Evolutionary conservation across 2,113 vertebrate species (phyloP).

Genomic region (Mellivora capensis): DNA sequence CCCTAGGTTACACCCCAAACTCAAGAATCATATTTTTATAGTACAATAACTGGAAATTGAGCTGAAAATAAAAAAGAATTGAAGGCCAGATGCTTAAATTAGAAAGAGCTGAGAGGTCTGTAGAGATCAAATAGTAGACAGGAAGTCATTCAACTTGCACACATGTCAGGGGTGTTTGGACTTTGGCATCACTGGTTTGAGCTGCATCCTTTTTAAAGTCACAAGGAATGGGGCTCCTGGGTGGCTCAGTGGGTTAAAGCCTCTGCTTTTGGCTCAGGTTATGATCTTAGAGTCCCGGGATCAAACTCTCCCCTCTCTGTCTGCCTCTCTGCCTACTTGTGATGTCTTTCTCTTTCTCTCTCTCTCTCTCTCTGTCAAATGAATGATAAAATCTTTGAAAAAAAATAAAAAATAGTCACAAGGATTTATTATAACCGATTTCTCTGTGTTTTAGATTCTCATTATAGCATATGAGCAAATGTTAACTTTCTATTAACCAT

Average conservation of each 20-base stretch:
- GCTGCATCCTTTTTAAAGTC: background rate
- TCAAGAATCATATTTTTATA: background rate
- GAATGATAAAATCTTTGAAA: too few relatives aligned
- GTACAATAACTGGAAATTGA: background rate
- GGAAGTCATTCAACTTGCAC: background rate
- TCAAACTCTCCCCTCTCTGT: too few relatives aligned
- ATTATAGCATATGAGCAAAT: background rate
- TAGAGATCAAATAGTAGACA: background rate
- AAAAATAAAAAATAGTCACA: background rate
- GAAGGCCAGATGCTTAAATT: background rate
- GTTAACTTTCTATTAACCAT: background rate
- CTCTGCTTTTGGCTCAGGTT: too few relatives aligned
- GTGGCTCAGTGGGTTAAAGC: too few relatives aligned
- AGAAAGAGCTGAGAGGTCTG: background rate
- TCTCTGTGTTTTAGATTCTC: background rate
- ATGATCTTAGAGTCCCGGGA: too few relatives aligned
- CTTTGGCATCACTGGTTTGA: background rate
- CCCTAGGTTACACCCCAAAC: background rate
- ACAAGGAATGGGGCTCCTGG: too few relatives aligned
- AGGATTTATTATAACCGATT: background rate
- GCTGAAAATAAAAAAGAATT: background rate
- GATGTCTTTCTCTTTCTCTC: too few relatives aligned
- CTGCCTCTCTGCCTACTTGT: too few relatives aligned
- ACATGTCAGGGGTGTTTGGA: background rate
- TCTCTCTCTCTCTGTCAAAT: too few relatives aligned